Conservation (phyloP, 2,888 invertebrate genomes). For the Cartodere bifasciata region DNA sequence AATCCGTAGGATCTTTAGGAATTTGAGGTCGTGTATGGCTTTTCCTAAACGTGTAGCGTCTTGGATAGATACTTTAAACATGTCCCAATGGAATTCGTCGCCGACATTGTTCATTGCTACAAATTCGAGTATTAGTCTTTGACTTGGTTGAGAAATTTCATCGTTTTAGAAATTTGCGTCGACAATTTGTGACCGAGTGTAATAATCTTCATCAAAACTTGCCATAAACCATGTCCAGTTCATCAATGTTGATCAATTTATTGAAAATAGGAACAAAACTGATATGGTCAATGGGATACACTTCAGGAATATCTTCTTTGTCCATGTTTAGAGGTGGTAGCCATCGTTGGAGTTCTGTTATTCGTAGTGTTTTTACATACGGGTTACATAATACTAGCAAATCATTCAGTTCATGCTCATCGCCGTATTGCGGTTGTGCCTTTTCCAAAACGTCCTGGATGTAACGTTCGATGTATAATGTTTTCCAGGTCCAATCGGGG, state of each 20-base stretch:
- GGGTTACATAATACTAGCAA: slow-evolving; percentile 32
- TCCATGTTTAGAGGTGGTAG: slow-evolving; percentile 37
- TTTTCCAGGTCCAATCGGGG: slow-evolving; percentile 31
- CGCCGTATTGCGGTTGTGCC: slow-evolving; percentile 30
- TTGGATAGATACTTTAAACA: slow-evolving; percentile 46
- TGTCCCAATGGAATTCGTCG: slow-evolving; percentile 43
- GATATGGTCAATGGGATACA: slow-evolving; percentile 41
- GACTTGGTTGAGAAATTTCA: background rate
- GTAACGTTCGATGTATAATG: slow-evolving; percentile 30
- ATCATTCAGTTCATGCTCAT: slow-evolving; percentile 29
- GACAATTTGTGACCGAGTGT: background rate
- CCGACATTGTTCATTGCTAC: slow-evolving; percentile 35
- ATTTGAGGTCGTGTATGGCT: slow-evolving; percentile 29
- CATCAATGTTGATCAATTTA: slow-evolving; percentile 40
- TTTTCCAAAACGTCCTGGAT: slow-evolving; percentile 29
- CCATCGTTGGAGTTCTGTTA: slow-evolving; percentile 42
- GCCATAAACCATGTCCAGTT: slow-evolving; percentile 37
- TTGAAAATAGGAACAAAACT: slow-evolving; percentile 42
- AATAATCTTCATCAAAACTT: slow-evolving; percentile 7
- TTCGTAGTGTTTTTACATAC: slow-evolving; percentile 38
- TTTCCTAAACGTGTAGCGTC: slow-evolving; percentile 46
- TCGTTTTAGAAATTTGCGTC: background rate
- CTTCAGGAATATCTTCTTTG: slow-evolving; percentile 30
- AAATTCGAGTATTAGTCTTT: slow-evolving; percentile 6
- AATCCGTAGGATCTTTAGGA: slow-evolving; percentile 41